phyloP scores from a whole-genome alignment of 2,113 vertebrate genomes.

The Spea multiplicata region DNA sequence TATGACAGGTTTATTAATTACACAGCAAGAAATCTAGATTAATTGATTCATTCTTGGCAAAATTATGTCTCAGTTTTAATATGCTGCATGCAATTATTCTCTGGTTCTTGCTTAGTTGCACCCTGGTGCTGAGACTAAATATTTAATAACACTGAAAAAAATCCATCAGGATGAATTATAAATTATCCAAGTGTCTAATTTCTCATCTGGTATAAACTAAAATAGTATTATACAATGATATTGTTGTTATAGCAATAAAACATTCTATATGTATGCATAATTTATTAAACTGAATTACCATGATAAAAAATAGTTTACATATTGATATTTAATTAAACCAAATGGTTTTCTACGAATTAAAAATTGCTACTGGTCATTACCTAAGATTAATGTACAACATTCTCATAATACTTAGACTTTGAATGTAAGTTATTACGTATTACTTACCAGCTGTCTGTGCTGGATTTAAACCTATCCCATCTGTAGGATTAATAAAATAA shows the following conservation, averaged over 20 bases:
- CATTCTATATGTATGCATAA: not conserved
- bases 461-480: constrained; percentile 79
- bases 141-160: constrained; percentile 36
- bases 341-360: not conserved
- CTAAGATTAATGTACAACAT: not conserved
- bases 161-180: constrained; percentile 27
- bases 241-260: not conserved
- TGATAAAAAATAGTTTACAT: too few species aligned
- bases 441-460: constrained; percentile 76
- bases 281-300: not conserved
- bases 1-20: constrained; percentile 44
- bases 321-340: too few species aligned
- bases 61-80: constrained; percentile 31
- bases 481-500: constrained; percentile 50
- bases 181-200: constrained; percentile 22
- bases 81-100: not conserved
- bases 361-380: not conserved
- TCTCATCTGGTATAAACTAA: not conserved
- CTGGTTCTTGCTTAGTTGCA: constrained; percentile 13
- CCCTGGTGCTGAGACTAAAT: constrained; percentile 30
- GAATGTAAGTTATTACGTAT: not conserved
- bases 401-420: not conserved
- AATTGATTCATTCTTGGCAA: constrained; percentile 29
- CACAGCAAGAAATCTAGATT: constrained; percentile 25
- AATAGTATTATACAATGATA: not conserved